A percentile compares a stretch with the other conserved stretches of the same genome.
Conservation (phyloP, 2,888 invertebrate species). For the Sphinx pinastri region DNA sequence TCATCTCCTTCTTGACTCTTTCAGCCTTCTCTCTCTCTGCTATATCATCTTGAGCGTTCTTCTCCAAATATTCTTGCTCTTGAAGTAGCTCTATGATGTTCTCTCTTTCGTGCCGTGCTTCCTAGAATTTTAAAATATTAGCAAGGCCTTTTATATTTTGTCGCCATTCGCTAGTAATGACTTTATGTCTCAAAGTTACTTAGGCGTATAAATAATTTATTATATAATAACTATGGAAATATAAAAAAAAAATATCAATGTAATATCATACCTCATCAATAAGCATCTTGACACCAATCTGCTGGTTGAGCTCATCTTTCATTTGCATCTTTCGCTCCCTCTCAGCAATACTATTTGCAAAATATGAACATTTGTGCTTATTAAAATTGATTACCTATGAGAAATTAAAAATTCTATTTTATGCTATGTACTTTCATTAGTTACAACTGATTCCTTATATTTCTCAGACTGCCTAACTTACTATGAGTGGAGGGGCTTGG, state of each 20-base stretch:
- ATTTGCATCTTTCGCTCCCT: constrained; percentile 49
- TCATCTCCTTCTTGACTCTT: constrained; percentile 58
- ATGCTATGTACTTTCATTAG: too few species aligned
- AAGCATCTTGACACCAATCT: constrained; percentile 58
- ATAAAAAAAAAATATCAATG: too few species aligned
- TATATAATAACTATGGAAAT: too few species aligned
- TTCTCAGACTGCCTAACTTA: too few species aligned
- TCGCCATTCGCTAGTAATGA: too few species aligned
- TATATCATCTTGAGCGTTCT: constrained; percentile 66
- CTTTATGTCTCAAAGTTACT: too few species aligned
- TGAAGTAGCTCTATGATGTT: constrained; percentile 73
- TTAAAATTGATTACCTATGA: background rate
- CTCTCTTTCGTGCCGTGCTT: constrained; percentile 61
- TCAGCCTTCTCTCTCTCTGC: constrained; percentile 60
- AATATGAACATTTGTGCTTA: background rate
- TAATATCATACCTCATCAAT: constrained; percentile 59
- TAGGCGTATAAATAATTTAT: too few species aligned
- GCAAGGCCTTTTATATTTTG: background rate
- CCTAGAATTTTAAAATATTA: constrained; percentile 46
- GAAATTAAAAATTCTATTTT: too few species aligned
- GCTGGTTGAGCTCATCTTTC: constrained; percentile 59
- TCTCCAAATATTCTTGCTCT: constrained; percentile 79
- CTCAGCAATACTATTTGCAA: constrained; percentile 58
- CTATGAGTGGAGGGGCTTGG: too few species aligned
- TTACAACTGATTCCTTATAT: too few species aligned